Conservation (phyloP, 2,888 invertebrate genomes). For the Sphaeridia pumilis region DNA sequence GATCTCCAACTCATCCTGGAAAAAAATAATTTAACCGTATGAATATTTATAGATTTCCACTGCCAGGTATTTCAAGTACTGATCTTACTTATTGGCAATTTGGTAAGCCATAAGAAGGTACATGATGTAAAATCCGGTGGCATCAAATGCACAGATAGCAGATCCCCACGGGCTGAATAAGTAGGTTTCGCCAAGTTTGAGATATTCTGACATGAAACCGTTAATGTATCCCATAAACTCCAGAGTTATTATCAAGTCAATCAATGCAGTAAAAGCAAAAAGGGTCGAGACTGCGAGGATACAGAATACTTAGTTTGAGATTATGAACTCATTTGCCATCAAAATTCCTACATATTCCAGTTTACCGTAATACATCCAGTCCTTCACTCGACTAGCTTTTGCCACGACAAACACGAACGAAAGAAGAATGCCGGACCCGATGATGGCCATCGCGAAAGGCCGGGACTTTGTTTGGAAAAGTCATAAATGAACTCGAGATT, state of each 20-base stretch:
- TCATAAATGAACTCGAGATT: background rate
- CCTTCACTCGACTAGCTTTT: conserved; percentile 19
- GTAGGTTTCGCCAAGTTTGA: conserved; percentile 33
- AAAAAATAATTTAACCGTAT: background rate
- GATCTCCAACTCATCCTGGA: conserved; percentile 30
- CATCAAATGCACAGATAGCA: conserved; percentile 34
- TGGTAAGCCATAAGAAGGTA: conserved; percentile 27
- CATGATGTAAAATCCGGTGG: conserved; percentile 31
- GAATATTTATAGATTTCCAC: background rate
- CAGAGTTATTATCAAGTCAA: conserved; percentile 32
- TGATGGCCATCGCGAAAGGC: conserved; percentile 30
- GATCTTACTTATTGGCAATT: conserved; percentile 28
- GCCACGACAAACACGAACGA: conserved; percentile 11
- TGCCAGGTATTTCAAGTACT: background rate
- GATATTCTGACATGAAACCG: conserved; percentile 34
- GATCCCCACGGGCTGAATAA: conserved; percentile 29
- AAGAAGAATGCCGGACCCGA: conserved; percentile 21
- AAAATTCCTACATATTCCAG: background rate
- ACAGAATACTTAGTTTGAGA: background rate
- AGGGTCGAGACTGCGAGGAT: conserved; percentile 23
- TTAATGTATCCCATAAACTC: conserved; percentile 31
- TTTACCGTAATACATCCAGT: conserved; percentile 31
- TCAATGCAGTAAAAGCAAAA: conserved; percentile 30
- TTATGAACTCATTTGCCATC: background rate
- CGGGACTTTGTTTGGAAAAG: conserved; percentile 18